A percentile compares a stretch with the other conserved stretches of the same genome.
phyloP scores from a whole-genome alignment of 2,888 invertebrate species.

The Tipula helvola region DNA sequence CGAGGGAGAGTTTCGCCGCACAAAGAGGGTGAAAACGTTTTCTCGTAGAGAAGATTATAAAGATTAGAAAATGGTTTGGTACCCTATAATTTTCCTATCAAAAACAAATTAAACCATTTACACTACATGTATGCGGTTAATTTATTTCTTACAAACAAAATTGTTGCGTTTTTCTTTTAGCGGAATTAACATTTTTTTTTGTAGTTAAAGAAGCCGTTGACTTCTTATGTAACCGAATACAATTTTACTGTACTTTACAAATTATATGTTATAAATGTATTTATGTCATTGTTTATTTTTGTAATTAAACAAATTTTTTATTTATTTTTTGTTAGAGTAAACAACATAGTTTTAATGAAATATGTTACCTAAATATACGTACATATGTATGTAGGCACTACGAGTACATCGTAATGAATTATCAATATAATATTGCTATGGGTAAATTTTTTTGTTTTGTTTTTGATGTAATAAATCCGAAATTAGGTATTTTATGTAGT shows the following conservation, averaged over 20 bases:
- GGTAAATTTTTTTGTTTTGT: background rate
- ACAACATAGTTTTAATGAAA: background rate
- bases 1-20: background rate
- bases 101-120: background rate
- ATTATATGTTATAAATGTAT: background rate
- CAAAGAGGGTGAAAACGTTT: background rate
- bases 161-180: background rate
- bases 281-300: background rate
- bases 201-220: background rate
- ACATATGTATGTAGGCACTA: background rate
- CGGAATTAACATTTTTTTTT: background rate
- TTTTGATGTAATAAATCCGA: background rate
- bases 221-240: background rate
- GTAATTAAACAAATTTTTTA: background rate
- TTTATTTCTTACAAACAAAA: background rate
- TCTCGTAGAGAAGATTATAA: background rate
- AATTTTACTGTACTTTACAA: background rate
- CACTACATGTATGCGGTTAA: background rate
- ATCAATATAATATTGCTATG: background rate
- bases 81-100: background rate
- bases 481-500: background rate
- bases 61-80: background rate
- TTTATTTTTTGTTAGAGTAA: background rate
- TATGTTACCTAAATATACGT: background rate
- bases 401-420: background rate